A percentile compares a stretch with the other conserved stretches of the same genome.
phyloP scores from a whole-genome alignment of 2,888 invertebrate species.

The Octodonta nipae region DNA sequence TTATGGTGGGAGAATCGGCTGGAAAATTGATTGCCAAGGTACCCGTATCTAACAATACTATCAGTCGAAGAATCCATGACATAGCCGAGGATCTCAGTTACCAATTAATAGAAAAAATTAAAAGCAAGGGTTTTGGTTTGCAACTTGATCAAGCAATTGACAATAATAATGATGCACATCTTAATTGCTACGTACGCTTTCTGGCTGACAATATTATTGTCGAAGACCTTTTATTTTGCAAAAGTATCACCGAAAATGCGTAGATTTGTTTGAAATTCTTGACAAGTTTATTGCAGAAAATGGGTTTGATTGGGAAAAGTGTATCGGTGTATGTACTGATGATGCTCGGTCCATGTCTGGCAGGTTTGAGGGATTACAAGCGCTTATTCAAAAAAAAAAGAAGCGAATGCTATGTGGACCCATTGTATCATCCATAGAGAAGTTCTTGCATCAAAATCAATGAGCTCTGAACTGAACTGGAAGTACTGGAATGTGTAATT shows the following conservation, averaged over 20 bases:
- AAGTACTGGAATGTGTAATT: slow-evolving; percentile 7
- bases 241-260: slow-evolving; percentile 6
- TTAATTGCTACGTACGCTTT: slow-evolving; percentile 2
- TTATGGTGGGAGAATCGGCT: slow-evolving; percentile 1
- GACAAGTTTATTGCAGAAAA: slow-evolving; percentile 12
- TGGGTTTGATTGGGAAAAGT: slow-evolving; percentile 10
- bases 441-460: slow-evolving; percentile 5
- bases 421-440: slow-evolving; percentile 12
- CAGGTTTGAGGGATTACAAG: slow-evolving; percentile 7
- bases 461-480: slow-evolving; percentile 6
- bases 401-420: slow-evolving; percentile 11
- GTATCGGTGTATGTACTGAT: slow-evolving; percentile 8
- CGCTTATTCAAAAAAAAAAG: slow-evolving; percentile 11
- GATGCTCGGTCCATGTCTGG: slow-evolving; percentile 3
- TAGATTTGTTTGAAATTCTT: slow-evolving; percentile 12
- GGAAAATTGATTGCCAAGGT: slow-evolving; percentile 13
- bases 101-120: slow-evolving; percentile 9
- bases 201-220: not conserved
- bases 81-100: slow-evolving; percentile 11
- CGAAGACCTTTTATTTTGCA: slow-evolving; percentile 7
- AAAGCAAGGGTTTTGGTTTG: slow-evolving; percentile 4
- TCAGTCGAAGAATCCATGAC: slow-evolving; percentile 13
- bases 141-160: slow-evolving; percentile 8
- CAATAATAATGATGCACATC: slow-evolving; percentile 9
- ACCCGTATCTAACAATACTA: slow-evolving; percentile 14